Evolutionary conservation across 2,888 invertebrate species (phyloP).

Genomic region (Hirtodrosophila alboralis): DNA sequence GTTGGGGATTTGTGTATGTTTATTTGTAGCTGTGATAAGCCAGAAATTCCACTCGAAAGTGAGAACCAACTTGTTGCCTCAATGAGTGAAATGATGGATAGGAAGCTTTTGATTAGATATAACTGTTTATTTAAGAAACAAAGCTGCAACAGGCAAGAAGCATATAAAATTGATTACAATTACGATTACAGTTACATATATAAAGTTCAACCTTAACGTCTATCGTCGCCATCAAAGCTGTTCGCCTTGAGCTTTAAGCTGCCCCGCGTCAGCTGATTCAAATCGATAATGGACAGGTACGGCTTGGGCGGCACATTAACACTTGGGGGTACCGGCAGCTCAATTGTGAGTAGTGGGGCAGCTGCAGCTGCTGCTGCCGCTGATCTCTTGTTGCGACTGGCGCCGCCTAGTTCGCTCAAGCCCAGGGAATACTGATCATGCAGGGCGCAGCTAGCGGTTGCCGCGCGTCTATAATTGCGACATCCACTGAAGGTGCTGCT

Average conservation of each 20-base stretch:
- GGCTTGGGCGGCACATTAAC: slow-evolving; percentile 86
- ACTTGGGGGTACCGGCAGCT: slow-evolving; percentile 63
- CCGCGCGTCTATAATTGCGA: slow-evolving; percentile 74
- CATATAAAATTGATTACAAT: slow-evolving; percentile 54
- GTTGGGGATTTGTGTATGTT: slow-evolving; percentile 1
- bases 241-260: slow-evolving; percentile 84
- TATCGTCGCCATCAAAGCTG: slow-evolving; percentile 63
- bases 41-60: slow-evolving; percentile 29
- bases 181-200: slow-evolving; percentile 14
- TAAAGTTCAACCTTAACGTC: slow-evolving; percentile 46
- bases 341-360: slow-evolving; percentile 44
- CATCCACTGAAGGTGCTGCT: slow-evolving; percentile 80
- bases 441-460: slow-evolving; percentile 44
- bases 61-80: slow-evolving; percentile 49
- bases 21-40: slow-evolving; percentile 29
- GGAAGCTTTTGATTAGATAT: slow-evolving; percentile 33
- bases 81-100: slow-evolving; percentile 9
- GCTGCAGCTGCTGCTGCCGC: slow-evolving; percentile 41
- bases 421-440: slow-evolving; percentile 82
- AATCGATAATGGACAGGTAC: slow-evolving; percentile 89
- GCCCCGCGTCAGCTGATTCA: slow-evolving; percentile 88
- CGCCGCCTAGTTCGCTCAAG: slow-evolving; percentile 53
- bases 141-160: slow-evolving; percentile 44
- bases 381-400: slow-evolving; percentile 35
- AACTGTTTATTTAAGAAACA: slow-evolving; percentile 53